Base-by-base conservation (phyloP, 2,113 vertebrate species). In the Irena cyanogastra region DNA sequence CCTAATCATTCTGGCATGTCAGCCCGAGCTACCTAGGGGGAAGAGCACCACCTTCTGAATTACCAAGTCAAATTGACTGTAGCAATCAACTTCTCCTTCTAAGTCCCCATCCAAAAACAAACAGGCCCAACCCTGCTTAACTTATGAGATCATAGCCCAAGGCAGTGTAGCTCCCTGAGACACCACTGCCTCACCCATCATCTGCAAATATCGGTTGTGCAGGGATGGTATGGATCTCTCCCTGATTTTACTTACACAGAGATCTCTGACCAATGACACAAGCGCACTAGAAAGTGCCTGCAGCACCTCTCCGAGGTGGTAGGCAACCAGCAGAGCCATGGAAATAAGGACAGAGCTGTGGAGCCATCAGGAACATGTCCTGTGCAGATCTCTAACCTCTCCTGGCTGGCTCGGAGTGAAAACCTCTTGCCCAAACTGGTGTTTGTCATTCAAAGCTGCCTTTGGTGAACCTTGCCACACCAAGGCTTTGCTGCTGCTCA, bases 21-120 rank as follows among this genome's bases (percentile, higher is more conserved):
- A 91, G 59, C 80, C 39, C 59, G 49, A 60, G 65, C 60, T 92
- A 83, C 88, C 76, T 45, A 87, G 88, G 83, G 96, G 82, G 84
- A 96, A 96, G 93, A 95, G 88, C 80, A 95, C 95, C 95, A 95
- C 90, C 97, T 97, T 92, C 94, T 83, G 96, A 94, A 95, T 87
- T 90, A 93, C 59, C 80, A 94, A 78, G 90, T 85, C 96, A 97
- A 97, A 95, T 89, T 52, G 50, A 49, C 79, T 56, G 47, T 20
- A 89, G 90, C 92, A 93, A 89, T 90, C 69, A 89, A 87, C 84
- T 91, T 94, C 91, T 95, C 75, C 79, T 94, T 78, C 88, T 89
- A 72, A 82, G 45, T 57, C 81, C 60, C 78, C 26, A 54, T 68
- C 82, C 76, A 88, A 93, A 90, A 75, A 39, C 93, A 83, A 92